A percentile compares a stretch with the other conserved stretches of the same genome.
Evolutionary conservation across 2,113 vertebrate species (phyloP).

Genomic region (Rhineura floridana): DNA sequence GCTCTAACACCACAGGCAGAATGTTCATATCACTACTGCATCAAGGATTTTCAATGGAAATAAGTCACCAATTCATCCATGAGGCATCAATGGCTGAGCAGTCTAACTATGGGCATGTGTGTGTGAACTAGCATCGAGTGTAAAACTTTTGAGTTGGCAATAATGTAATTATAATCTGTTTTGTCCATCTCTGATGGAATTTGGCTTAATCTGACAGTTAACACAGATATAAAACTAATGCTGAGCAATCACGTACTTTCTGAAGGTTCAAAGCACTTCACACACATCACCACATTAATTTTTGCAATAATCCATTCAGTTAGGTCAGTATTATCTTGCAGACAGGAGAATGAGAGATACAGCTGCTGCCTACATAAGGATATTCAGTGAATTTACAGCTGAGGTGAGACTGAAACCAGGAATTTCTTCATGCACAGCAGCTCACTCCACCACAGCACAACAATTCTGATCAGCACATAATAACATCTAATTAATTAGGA

Average conservation of each 20-base stretch:
- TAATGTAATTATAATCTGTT: neutral
- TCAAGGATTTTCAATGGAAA: neutral
- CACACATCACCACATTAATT: neutral
- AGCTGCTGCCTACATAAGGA: neutral
- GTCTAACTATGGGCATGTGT: neutral
- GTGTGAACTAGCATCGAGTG: neutral
- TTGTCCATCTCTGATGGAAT: neutral
- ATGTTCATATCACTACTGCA: neutral
- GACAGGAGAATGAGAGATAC: too few relatives aligned
- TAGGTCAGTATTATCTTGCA: neutral
- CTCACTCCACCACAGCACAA: neutral
- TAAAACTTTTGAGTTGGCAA: neutral
- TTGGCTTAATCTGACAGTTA: neutral
- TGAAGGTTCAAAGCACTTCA: neutral
- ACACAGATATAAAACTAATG: neutral
- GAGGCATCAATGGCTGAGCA: neutral
- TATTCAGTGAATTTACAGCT: neutral
- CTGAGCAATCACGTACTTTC: neutral
- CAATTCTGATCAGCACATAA: neutral
- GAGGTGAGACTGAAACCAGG: neutral
- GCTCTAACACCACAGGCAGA: neutral
- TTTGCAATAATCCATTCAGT: neutral
- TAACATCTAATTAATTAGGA: neutral
- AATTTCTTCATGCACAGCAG: neutral
- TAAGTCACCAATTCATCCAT: neutral